phyloP scores from a whole-genome alignment of 2,888 invertebrate genomes.

The Caenorhabditis wallacei region DNA sequence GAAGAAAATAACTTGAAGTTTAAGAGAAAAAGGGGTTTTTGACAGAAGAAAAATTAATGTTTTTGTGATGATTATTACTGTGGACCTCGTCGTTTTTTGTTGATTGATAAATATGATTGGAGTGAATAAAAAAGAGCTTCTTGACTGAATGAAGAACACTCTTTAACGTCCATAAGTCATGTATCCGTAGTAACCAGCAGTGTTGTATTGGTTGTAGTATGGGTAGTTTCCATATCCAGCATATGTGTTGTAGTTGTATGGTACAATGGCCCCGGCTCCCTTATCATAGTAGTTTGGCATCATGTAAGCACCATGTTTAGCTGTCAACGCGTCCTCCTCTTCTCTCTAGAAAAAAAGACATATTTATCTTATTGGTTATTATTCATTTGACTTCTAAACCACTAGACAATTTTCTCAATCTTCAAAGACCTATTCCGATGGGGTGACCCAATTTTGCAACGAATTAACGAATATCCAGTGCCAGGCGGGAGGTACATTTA shows the following conservation, averaged over 20 bases:
- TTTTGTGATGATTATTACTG: constrained; percentile 40
- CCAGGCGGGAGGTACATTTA: constrained; percentile 38
- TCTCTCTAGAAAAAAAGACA: constrained; percentile 70
- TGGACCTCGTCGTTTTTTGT: constrained; percentile 54
- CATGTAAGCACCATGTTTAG: constrained; percentile 80
- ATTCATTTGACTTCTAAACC: constrained; percentile 15
- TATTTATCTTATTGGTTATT: not conserved
- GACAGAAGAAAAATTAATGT: constrained; percentile 2
- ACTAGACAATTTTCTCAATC: constrained; percentile 19
- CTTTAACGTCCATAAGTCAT: constrained; percentile 78
- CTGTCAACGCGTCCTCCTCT: constrained; percentile 77
- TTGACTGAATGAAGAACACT: constrained; percentile 40
- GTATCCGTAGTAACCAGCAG: constrained; percentile 76
- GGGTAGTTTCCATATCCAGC: constrained; percentile 70
- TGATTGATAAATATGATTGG: constrained; percentile 15
- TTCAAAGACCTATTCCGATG: constrained; percentile 42
- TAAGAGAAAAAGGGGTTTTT: constrained; percentile 5
- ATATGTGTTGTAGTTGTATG: constrained; percentile 75
- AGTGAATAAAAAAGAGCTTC: constrained; percentile 26
- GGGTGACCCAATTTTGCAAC: constrained; percentile 48
- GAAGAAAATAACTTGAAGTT: constrained; percentile 7
- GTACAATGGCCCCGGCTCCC: constrained; percentile 71
- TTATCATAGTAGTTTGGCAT: constrained; percentile 77
- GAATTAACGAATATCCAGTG: constrained; percentile 49
- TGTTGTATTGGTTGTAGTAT: constrained; percentile 71